phyloP scores from a whole-genome alignment of 2,113 vertebrate genomes.

The Leptodactylus fuscus region DNA sequence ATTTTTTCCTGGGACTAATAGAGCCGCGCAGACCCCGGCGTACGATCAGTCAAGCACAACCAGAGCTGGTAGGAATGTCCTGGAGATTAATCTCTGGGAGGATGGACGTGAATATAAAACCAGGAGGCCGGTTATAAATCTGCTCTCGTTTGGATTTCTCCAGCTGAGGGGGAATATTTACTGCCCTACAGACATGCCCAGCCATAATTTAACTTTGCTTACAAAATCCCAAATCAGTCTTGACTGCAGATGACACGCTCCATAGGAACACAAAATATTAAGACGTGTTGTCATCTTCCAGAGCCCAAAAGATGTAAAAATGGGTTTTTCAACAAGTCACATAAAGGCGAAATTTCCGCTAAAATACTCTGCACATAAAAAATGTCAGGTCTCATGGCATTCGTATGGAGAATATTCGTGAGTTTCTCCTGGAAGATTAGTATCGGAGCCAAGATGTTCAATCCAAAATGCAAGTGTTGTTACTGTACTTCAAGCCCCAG shows the following conservation, averaged over 20 bases:
- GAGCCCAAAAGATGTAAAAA: background rate
- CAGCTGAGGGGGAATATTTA: constrained; percentile 6
- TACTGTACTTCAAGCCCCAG: too few species aligned
- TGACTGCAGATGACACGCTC: background rate
- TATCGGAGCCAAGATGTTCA: too few species aligned
- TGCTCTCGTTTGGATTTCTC: constrained; percentile 21
- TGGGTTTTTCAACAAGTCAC: too few species aligned
- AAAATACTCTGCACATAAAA: too few species aligned
- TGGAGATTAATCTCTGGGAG: constrained; percentile 27
- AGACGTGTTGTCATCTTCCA: background rate
- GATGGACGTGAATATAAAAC: constrained; percentile 18
- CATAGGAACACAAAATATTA: background rate
- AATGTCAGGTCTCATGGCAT: too few species aligned
- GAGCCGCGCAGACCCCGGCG: constrained; percentile 2
- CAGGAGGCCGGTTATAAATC: background rate
- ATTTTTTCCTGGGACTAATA: background rate
- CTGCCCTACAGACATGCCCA: background rate
- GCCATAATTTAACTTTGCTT: constrained; percentile 16
- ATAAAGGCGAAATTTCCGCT: too few species aligned
- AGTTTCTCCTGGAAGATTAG: too few species aligned
- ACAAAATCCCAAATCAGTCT: constrained; percentile 15
- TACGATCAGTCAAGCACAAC: background rate
- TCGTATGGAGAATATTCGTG: too few species aligned
- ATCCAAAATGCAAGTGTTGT: too few species aligned
- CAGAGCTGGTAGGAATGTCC: background rate